phyloP scores from a whole-genome alignment of 2,113 vertebrate species.

The Electrona antarctica region DNA sequence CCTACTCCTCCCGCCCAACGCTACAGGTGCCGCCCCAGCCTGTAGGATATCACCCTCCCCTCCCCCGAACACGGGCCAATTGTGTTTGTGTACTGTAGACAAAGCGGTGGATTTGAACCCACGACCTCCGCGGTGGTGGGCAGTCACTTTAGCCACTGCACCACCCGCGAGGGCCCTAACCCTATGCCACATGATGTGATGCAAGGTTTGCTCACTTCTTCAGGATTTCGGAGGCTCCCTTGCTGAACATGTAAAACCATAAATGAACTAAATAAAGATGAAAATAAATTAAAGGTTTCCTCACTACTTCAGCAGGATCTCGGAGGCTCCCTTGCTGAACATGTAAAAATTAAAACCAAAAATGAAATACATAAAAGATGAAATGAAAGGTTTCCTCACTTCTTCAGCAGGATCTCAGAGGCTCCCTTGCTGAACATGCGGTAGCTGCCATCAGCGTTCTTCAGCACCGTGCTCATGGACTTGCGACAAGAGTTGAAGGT shows the following conservation, averaged over 20 bases:
- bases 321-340: slow-evolving; percentile 80
- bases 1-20: no score
- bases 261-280: background rate
- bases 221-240: slow-evolving; percentile 92
- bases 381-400: slow-evolving; percentile 80
- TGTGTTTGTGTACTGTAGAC: no score
- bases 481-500: slow-evolving; percentile 99
- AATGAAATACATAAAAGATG: background rate
- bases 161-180: no score
- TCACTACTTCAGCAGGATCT: slow-evolving; percentile 99
- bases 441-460: slow-evolving; percentile 95
- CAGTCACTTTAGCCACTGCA: no score
- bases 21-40: no score
- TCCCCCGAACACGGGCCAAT: no score
- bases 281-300: slow-evolving; percentile 47
- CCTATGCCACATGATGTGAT: no score
- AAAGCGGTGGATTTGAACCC: no score
- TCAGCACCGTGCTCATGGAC: slow-evolving; percentile 98
- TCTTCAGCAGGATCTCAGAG: slow-evolving; percentile 98
- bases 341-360: slow-evolving; percentile 4
- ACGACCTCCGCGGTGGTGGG: no score
- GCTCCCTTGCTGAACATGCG: slow-evolving; percentile 99
- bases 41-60: no score
- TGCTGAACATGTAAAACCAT: background rate
- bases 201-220: slow-evolving; percentile 88